phyloP scores from a whole-genome alignment of 2,797 vertebrate species.

The Acrossocheilus wenchowensis region DNA sequence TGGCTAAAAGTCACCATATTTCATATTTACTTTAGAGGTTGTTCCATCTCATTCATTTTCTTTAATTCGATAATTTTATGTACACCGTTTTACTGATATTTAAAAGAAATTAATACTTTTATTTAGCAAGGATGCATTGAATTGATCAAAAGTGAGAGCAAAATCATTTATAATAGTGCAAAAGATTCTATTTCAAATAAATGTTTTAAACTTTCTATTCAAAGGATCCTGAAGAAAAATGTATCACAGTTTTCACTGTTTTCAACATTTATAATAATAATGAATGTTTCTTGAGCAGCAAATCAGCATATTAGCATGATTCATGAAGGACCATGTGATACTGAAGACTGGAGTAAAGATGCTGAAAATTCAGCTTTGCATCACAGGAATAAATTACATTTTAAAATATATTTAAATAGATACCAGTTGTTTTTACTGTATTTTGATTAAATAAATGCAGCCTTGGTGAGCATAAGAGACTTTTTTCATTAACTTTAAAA shows the following conservation, averaged over 20 bases:
- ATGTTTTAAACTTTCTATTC: neutral
- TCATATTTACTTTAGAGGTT: neutral
- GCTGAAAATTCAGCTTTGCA: neutral
- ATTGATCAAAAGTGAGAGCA: neutral
- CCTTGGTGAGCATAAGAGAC: neutral
- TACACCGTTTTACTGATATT: neutral
- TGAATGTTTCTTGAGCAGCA: neutral
- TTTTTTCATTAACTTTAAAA: neutral
- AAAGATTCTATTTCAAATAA: neutral
- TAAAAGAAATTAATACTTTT: neutral
- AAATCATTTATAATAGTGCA: neutral
- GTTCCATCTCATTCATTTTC: too few species aligned
- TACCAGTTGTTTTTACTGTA: neutral
- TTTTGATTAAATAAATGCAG: neutral
- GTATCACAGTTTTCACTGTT: neutral
- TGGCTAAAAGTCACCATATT: neutral
- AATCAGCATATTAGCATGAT: neutral
- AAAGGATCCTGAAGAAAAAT: neutral
- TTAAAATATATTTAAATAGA: neutral
- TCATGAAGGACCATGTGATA: neutral
- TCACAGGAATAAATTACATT: neutral
- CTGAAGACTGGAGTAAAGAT: neutral
- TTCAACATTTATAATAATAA: neutral
- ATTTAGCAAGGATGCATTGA: neutral
- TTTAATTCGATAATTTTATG: neutral